Base-by-base conservation (phyloP, 2,113 vertebrate species). In the Salvelinus alpinus region DNA sequence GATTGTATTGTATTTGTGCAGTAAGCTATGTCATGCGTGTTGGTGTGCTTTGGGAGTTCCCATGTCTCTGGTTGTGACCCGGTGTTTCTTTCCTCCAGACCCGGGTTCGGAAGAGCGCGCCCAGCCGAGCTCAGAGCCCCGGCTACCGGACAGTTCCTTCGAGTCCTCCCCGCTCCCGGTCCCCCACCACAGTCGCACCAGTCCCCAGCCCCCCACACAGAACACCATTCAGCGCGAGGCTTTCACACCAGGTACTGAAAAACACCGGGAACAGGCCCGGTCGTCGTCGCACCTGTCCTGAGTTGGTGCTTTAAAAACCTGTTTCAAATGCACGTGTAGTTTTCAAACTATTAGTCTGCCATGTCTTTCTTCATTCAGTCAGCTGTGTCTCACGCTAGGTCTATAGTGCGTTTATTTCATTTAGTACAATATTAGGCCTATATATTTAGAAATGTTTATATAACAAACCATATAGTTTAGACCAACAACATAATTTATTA, bases 201-300 rank as follows among this genome's bases (percentile, higher is more conserved):
- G 78, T 80, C 84, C 88, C 89, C 91, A 90, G 76, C 66, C 90
- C 86, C 92, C 89, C 91, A 95, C 93, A 93, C 94, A 92, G 87
- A 95, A 93, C 96, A 98, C 93, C 95, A 98, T 98, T 98, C 96
- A 97, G 95, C 96, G 95, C 93, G 94, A 95, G 92, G 95, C 95
- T 94, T 95, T 94, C 85, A 93, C 92, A 94, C 94, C 95, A 97
- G 96, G 96, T 97, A 80, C 57, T 34, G 72, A 76, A 78, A 72
- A 71, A 74, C 59, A 20, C 20, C 20, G 11, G 3, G 48, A 51
- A 51, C 11, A 3, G 11, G 3, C 48, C 48, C 3, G 48, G 48
- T 14, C 48, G 14, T 71, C 72, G 59, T 20, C 6, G 5, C 27
- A 51, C 73, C 59, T 73, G 13, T 11, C 24, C n/a, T 8, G 59